Base-by-base conservation (phyloP, 30 jellyfish, hydroid and myxozoan genomes). In the Aurelia aurita complex sp. Pacific region DNA sequence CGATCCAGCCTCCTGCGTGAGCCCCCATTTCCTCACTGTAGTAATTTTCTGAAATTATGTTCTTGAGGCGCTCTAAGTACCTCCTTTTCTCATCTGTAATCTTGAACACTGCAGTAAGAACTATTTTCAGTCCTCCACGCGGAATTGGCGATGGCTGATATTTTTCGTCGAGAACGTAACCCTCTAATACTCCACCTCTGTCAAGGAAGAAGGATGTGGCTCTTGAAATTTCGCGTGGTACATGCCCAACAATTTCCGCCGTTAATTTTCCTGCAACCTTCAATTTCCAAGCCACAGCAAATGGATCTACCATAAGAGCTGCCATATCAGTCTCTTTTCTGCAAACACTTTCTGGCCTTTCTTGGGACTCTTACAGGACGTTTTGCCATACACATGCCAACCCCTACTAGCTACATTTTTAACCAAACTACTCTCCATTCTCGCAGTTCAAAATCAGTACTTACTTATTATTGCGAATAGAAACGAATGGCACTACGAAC, bases 371-470 rank as follows among this genome's bases (percentile, higher is more conserved):
- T 77, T 77, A 78, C 87, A 77, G 55, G 60, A 35, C 61, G 87
- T 53, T 64, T 77, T 77, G 32, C 87, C 87, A 62, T 77, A 77
- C 64, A 77, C 65, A 32, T 77, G 76, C 87, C 76, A 77, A 32
- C 87, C 87, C 40, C 87, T 77, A 38, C 78, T 77, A 6, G 77
- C 87, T 23, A 67, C 55, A 67, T 59, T 23, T 67, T 67, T 59
- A 36, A 35, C 1, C 4, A 23, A 67, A 67, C 5, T 67, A 13
- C 77, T 67, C 55, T 67, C 77, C 77, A 67, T 67, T 59, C 18
- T 67, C 17, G 51, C 77, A 61, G 11, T 61, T 61, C 34, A 61
- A 61, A 61, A 61, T 61, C 69, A 61, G 69, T 61, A 61, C 1
- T 4, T 23, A 23, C 29, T 23, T 23, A 23, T 23, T 23, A 38